A percentile compares a stretch with the other conserved stretches of the same genome.
Evolutionary conservation across 1,140 invertebrate genomes (phyloP).

Genomic region (Anagrus nilaparvatae): DNA sequence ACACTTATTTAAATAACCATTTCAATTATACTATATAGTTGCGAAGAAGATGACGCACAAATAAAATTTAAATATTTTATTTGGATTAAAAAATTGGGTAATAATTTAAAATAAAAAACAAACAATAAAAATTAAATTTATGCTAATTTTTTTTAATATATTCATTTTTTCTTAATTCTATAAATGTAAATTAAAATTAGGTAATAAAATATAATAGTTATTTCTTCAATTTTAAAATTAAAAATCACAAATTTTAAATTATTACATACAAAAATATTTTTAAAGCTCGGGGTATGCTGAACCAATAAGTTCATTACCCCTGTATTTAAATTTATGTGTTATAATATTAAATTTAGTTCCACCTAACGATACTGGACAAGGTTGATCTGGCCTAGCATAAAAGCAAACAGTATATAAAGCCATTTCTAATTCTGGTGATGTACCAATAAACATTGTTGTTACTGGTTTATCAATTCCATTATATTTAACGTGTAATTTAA

Average conservation of each 20-base stretch:
- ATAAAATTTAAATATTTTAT: no score
- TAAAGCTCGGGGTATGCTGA: constrained; percentile 71
- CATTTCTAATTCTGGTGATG: constrained; percentile 87
- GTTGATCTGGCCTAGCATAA: constrained; percentile 54
- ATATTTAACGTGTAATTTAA: constrained; percentile 69
- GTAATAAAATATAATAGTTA: no score
- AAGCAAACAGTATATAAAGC: constrained; percentile 83
- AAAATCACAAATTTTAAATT: not conserved
- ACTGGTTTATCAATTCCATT: constrained; percentile 65
- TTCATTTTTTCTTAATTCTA: no score
- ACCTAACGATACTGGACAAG: constrained; percentile 61
- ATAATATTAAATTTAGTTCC: constrained; percentile 59
- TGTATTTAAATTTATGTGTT: constrained; percentile 61
- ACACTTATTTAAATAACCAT: no score
- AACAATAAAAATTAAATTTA: no score
- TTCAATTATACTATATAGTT: no score
- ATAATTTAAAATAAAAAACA: no score
- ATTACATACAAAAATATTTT: constrained; percentile 15
- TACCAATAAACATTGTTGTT: constrained; percentile 76
- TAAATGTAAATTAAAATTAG: no score
- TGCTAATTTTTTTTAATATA: no score
- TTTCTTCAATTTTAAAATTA: not conserved
- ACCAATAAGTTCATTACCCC: constrained; percentile 65
- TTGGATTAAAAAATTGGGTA: no score
- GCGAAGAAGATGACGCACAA: no score